Conservation (phyloP, 2,888 invertebrate species). For the Aspidapion aeneum region DNA sequence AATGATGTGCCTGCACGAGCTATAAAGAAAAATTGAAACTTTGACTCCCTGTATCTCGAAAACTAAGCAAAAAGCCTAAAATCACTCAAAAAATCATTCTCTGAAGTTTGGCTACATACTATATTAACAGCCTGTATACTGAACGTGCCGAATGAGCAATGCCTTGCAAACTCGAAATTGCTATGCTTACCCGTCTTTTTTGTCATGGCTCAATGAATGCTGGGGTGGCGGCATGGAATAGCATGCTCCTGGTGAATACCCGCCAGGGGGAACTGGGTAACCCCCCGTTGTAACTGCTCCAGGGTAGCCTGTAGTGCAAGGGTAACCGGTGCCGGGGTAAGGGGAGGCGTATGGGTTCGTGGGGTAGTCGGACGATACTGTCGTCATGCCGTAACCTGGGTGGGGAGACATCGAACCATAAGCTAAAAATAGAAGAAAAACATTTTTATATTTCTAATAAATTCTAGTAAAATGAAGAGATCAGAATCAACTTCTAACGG, state of each 20-base stretch:
- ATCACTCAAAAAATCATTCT: too few species aligned
- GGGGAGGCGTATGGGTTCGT: constrained; percentile 64
- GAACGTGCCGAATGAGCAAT: too few species aligned
- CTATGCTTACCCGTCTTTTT: constrained; percentile 74
- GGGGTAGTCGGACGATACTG: constrained; percentile 77
- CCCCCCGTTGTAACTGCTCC: constrained; percentile 54
- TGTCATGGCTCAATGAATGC: constrained; percentile 64
- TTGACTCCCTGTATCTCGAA: too few species aligned
- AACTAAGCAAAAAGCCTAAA: too few species aligned
- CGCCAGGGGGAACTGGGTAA: constrained; percentile 63
- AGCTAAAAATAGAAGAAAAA: constrained; percentile 53
- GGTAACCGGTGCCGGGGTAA: constrained; percentile 50
- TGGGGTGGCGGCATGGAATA: constrained; percentile 89
- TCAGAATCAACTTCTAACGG: too few species aligned
- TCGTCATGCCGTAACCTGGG: constrained; percentile 76
- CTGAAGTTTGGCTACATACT: too few species aligned
- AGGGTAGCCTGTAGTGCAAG: constrained; percentile 47
- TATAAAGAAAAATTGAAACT: too few species aligned
- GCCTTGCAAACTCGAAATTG: too few species aligned
- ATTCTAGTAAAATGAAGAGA: not conserved
- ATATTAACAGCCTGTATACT: too few species aligned
- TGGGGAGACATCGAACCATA: constrained; percentile 83
- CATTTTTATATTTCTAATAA: not conserved
- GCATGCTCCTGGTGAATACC: constrained; percentile 57
- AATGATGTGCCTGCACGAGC: too few species aligned